Evolutionary conservation across 2,888 invertebrate genomes (phyloP).

Genomic region (Apomyelois bistriatella): DNA sequence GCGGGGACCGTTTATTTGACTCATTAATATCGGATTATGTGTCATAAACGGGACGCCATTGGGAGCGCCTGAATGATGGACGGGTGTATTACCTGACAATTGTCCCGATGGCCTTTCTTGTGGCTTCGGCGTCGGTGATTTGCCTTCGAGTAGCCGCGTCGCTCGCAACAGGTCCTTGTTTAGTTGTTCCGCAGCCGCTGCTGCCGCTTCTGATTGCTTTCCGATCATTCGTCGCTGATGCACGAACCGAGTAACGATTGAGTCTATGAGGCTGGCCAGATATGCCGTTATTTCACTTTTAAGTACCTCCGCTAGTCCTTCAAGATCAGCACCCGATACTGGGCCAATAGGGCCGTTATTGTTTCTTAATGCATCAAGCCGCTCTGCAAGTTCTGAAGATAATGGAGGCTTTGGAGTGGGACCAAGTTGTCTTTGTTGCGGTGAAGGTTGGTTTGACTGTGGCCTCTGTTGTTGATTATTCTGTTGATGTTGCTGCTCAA

Average conservation of each 20-base stretch:
- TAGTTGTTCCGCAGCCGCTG: slow-evolving; percentile 89
- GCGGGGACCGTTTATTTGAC: slow-evolving; percentile 81
- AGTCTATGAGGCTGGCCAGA: slow-evolving; percentile 91
- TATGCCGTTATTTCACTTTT: slow-evolving; percentile 94
- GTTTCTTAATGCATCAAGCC: slow-evolving; percentile 87
- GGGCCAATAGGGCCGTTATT: slow-evolving; percentile 84
- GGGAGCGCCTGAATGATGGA: slow-evolving; percentile 68
- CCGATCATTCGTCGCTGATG: slow-evolving; percentile 88
- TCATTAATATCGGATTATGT: slow-evolving; percentile 69
- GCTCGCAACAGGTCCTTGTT: slow-evolving; percentile 92
- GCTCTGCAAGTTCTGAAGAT: slow-evolving; percentile 87
- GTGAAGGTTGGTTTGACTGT: slow-evolving; percentile 80
- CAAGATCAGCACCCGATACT: slow-evolving; percentile 88
- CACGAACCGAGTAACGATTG: slow-evolving; percentile 90
- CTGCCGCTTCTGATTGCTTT: slow-evolving; percentile 89
- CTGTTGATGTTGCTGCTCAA: slow-evolving; percentile 71
- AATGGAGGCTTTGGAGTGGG: slow-evolving; percentile 71
- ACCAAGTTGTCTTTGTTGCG: slow-evolving; percentile 72
- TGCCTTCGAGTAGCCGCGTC: slow-evolving; percentile 89
- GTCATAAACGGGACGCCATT: slow-evolving; percentile 72
- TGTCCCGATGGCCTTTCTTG: slow-evolving; percentile 81
- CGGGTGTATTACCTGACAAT: slow-evolving; percentile 79
- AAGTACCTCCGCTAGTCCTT: slow-evolving; percentile 93
- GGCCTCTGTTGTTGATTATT: slow-evolving; percentile 80
- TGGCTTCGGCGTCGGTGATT: slow-evolving; percentile 87